These are phyloP conservation scores for Vombatus ursinus DNA, from an alignment of 2,113 vertebrate species.

Conservation along the genomic window DNA sequence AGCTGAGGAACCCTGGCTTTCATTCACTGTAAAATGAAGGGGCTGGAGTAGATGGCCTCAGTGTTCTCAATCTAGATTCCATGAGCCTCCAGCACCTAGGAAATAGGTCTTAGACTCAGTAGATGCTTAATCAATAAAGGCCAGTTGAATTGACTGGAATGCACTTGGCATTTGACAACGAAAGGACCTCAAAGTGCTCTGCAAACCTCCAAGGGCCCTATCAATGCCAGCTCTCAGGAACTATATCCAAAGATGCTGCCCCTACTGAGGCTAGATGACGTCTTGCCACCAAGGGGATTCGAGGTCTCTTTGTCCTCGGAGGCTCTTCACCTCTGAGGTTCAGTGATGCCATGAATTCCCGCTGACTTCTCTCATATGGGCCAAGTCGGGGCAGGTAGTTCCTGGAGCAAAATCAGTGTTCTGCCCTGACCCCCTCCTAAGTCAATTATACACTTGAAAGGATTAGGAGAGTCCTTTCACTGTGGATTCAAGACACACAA, in stretches of 20 bases:
- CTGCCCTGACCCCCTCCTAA: not conserved
- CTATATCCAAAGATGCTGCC: not conserved
- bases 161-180: not conserved
- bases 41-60: not conserved
- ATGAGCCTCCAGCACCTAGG: not conserved
- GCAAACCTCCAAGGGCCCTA: not conserved
- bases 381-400: not conserved
- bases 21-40: not conserved
- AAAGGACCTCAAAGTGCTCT: not conserved
- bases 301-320: too few relatives aligned
- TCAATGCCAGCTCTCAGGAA: not conserved
- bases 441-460: not conserved
- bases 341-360: not conserved
- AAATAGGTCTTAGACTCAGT: not conserved
- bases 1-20: not conserved
- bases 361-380: not conserved
- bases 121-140: not conserved
- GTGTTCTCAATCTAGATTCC: not conserved
- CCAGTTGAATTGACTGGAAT: not conserved
- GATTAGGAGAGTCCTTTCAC: not conserved
- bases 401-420: not conserved
- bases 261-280: not conserved
- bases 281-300: not conserved
- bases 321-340: not conserved
- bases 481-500: slow-evolving; percentile 22